Evolutionary conservation across 2,797 vertebrate species (phyloP), one percentile per base, ranked within the genome.

Genomic region (Harpagifer antarcticus): DNA sequence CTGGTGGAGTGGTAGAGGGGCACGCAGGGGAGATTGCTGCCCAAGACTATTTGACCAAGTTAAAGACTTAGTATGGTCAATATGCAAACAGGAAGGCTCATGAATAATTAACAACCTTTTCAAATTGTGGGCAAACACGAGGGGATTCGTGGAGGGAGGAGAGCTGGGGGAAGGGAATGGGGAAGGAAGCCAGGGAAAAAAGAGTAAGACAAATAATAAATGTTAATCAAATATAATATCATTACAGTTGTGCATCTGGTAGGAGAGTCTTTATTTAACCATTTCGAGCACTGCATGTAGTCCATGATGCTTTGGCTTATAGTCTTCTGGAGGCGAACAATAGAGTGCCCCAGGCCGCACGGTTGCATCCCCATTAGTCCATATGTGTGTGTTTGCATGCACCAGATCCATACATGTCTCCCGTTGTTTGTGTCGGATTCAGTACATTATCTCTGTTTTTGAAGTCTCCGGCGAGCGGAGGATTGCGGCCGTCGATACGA

Each of bases 61-160:
- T 83, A 86, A 83, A 82, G 76, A 81, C 83, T 88, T 50, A 88
- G 72, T 19, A 20, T 68, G 82, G 88, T 90, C 88, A 88, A 91
- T 89, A 92, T 69, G 78, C 76, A 81, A 84, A 89, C 76, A 59
- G 77, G 78, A 65, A 72, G 62, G 52, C n/a, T 66, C 52, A 88
- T 91, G 86, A 93, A 93, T 89, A 90, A 91, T 88, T 80, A 92
- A 92, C 67, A 55, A 71, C 31, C 33, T 84, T 86, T 86, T 88
- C 81, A 88, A 87, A 81, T 72, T 50, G 67, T 16, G n/a, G 60
- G 70, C 68, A 86, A 88, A 89, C 80, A 85, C 17, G 3, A 43
- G 62, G 33, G 3, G 43, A 69, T 52, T 78, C 3, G 2, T 15
- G 17, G 56, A 61, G 68, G 59, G 70, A 19, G 15, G n/a, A 43